phyloP scores from a whole-genome alignment of 2,113 vertebrate genomes.

The Podiceps cristatus region DNA sequence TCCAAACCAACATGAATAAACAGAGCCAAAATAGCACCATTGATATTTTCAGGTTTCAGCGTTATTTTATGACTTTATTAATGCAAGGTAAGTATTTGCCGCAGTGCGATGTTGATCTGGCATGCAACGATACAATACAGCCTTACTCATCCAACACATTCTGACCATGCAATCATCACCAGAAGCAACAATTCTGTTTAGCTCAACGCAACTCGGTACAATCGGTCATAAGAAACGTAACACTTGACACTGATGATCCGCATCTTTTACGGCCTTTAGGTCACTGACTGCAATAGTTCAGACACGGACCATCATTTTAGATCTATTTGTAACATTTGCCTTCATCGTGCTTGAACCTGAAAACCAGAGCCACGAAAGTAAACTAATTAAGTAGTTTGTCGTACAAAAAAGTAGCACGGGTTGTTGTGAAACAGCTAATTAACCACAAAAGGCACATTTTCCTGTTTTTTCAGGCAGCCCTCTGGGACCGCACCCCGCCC shows the following conservation, averaged over 20 bases:
- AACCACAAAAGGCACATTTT: not conserved
- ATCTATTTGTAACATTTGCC: not conserved
- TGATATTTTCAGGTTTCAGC: not conserved
- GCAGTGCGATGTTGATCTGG: not conserved
- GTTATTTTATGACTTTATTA: not conserved
- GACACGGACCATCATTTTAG: not conserved
- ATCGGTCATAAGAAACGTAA: rapidly evolving
- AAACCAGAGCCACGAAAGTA: not conserved
- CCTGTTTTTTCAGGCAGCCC: not conserved
- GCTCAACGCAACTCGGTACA: not conserved
- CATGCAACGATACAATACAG: not conserved
- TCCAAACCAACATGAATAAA: not conserved
- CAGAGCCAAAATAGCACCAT: not conserved
- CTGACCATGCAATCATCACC: rapidly evolving
- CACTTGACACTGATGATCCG: rapidly evolving
- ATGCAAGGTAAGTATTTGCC: not conserved
- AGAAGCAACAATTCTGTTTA: not conserved
- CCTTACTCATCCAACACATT: not conserved
- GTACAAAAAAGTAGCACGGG: not conserved
- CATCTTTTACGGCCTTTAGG: not conserved
- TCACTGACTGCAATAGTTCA: not conserved
- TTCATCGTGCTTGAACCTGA: not conserved
- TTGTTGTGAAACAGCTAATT: not conserved
- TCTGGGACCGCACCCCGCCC: not conserved
- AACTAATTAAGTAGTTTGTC: not conserved